A percentile compares a stretch with the other conserved stretches of the same genome.
Conservation (phyloP, 2,113 vertebrate genomes). For the Taxidea taxus region DNA sequence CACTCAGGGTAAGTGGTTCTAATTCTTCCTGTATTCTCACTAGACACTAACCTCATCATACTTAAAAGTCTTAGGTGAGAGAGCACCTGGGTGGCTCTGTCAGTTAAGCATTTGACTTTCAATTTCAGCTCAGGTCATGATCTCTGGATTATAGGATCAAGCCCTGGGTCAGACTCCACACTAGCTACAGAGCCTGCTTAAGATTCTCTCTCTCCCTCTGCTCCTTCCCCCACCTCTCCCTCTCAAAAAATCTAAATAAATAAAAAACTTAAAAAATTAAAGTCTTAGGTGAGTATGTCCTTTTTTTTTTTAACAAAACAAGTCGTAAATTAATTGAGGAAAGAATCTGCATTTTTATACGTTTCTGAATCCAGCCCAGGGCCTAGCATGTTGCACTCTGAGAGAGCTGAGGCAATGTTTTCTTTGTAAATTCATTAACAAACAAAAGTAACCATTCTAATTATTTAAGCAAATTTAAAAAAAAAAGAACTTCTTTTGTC, state of each 20-base stretch:
- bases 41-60: neutral
- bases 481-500: neutral
- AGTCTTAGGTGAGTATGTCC: neutral
- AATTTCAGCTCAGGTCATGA: neutral
- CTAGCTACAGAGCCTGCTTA: neutral
- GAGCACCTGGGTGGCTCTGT: neutral
- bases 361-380: neutral
- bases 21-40: neutral
- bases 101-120: neutral
- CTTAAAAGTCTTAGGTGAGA: neutral
- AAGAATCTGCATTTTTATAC: neutral
- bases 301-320: neutral
- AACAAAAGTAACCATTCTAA: neutral
- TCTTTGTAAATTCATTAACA: neutral
- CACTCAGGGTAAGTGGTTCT: neutral
- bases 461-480: neutral
- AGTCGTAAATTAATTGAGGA: neutral
- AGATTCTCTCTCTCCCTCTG: neutral
- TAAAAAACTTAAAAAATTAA: neutral
- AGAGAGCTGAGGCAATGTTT: neutral
- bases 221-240: neutral
- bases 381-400: neutral
- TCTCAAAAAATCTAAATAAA: neutral
- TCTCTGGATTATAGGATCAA: neutral
- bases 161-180: neutral